phyloP scores from a whole-genome alignment of 2,113 vertebrate genomes.

The Lepus americanus region DNA sequence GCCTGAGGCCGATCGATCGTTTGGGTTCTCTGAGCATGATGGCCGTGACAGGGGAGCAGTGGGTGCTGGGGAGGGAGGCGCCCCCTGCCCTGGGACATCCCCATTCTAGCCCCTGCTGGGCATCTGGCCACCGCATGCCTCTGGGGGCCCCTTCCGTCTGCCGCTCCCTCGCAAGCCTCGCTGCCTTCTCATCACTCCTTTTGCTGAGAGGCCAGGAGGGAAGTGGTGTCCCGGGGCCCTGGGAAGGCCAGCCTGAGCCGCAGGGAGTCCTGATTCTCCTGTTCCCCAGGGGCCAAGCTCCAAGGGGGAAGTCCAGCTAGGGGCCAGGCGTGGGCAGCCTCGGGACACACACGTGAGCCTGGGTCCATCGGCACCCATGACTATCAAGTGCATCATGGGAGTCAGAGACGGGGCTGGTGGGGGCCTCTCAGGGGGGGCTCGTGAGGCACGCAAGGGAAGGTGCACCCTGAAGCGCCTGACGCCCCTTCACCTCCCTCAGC shows the following conservation, averaged over 20 bases:
- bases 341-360: background rate
- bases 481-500: background rate
- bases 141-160: background rate
- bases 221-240: slow-evolving; percentile 16
- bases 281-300: background rate
- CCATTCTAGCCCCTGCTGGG: background rate
- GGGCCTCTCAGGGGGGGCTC: too few relatives aligned
- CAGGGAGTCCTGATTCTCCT: background rate
- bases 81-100: background rate
- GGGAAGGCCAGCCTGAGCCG: background rate
- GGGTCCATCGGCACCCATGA: background rate
- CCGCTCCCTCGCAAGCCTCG: background rate
- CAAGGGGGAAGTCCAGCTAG: background rate
- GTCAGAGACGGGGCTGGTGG: too few relatives aligned
- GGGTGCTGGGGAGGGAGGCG: background rate
- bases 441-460: too few relatives aligned
- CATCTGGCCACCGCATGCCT: background rate
- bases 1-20: background rate
- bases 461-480: background rate
- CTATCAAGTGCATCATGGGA: too few relatives aligned
- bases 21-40: background rate
- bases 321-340: background rate
- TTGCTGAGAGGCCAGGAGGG: background rate
- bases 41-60: background rate
- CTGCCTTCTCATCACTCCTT: background rate